phyloP scores from a whole-genome alignment of 2,888 invertebrate genomes.

The Stictocephala bisonia region DNA sequence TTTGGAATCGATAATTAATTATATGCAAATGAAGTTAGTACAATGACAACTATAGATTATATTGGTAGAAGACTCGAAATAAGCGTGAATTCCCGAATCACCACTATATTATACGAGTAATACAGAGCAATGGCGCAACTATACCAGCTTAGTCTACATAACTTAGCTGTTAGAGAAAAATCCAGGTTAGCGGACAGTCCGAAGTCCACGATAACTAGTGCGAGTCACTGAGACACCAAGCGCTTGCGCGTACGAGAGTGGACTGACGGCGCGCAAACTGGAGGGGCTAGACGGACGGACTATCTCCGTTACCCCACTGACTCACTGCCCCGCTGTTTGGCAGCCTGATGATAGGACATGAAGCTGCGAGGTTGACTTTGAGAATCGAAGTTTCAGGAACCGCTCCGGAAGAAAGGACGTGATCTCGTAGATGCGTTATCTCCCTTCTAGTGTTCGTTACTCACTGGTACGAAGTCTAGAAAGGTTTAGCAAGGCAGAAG shows the following conservation, averaged over 20 bases:
- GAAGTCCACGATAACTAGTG: neutral
- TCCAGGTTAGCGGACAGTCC: neutral
- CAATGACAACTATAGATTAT: no score
- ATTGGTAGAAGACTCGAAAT: no score
- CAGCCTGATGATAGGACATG: no score
- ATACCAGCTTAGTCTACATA: conserved; percentile 35
- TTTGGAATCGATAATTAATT: no score
- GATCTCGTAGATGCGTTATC: no score
- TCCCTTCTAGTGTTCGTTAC: no score
- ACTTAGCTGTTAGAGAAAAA: conserved; percentile 32
- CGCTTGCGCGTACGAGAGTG: conserved; percentile 22
- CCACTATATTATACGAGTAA: conserved; percentile 7
- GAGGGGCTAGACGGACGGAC: conserved; percentile 9
- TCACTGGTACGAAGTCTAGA: no score
- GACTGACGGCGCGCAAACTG: conserved; percentile 4
- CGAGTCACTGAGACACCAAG: neutral
- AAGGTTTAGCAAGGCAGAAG: no score
- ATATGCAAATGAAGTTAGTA: no score
- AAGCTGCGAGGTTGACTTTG: no score
- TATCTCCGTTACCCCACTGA: neutral
- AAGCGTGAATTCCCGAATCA: conserved; percentile 16
- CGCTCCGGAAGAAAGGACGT: no score
- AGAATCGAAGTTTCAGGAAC: no score
- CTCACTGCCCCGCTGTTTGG: conserved; percentile 28
- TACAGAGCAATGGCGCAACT: conserved; percentile 15